Evolutionary conservation across 2,888 invertebrate genomes (phyloP).

Genomic region (Elysia crispata): DNA sequence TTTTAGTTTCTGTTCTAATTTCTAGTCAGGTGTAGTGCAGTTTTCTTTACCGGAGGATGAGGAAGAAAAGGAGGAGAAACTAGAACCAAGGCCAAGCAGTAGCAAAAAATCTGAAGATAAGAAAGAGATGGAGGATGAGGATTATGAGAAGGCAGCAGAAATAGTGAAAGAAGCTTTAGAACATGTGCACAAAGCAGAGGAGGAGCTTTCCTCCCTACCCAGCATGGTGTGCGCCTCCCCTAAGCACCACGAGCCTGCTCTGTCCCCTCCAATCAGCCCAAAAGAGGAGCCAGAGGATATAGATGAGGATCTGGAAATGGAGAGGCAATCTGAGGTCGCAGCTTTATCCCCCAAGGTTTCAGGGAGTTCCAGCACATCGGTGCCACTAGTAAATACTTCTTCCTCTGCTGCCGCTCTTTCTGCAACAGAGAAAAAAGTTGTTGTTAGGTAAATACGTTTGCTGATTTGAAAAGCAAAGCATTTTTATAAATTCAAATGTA

Average conservation of each 20-base stretch:
- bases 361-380: background rate
- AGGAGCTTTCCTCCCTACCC: constrained; percentile 29
- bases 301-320: background rate
- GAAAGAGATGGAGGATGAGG: constrained; percentile 54
- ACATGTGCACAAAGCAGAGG: constrained; percentile 53
- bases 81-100: constrained; percentile 48
- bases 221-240: constrained; percentile 40
- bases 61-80: constrained; percentile 46
- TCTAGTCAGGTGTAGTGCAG: constrained; percentile 26
- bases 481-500: too few species aligned
- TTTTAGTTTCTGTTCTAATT: background rate
- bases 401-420: constrained; percentile 35
- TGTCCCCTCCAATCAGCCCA: background rate
- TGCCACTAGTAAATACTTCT: constrained; percentile 1
- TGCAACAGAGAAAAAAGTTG: constrained; percentile 34
- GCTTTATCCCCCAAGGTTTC: too few species aligned
- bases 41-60: constrained; percentile 22
- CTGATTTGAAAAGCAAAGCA: background rate
- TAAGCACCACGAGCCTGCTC: constrained; percentile 3
- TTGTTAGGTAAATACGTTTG: constrained; percentile 35
- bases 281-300: background rate
- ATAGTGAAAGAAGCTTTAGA: constrained; percentile 64
- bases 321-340: too few species aligned
- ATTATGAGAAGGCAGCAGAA: constrained; percentile 56
- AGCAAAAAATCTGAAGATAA: constrained; percentile 58